These are phyloP conservation scores for Oscheius sp. DNA, from an alignment of 2,888 invertebrate genomes.

Conservation along the genomic window DNA sequence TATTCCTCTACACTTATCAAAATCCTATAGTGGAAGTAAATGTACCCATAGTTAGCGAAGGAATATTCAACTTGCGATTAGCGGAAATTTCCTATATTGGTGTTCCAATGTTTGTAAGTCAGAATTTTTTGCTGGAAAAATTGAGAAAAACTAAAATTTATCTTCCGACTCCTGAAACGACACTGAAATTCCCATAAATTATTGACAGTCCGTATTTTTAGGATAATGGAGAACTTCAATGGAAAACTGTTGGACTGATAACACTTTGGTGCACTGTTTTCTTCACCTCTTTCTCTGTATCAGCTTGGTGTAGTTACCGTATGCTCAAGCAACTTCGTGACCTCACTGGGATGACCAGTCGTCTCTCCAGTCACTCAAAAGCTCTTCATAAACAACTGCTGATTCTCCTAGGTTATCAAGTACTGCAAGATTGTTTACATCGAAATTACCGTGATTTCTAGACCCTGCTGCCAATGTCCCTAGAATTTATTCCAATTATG, in stretches of 20 bases:
- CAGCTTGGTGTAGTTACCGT: not conserved
- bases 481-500: not conserved
- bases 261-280: not conserved
- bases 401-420: not conserved
- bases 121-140: too few relatives aligned
- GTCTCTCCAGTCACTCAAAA: not conserved
- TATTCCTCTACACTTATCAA: not conserved
- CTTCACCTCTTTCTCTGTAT: not conserved
- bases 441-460: not conserved
- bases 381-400: constrained; percentile 10
- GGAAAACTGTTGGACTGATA: not conserved
- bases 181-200: too few relatives aligned
- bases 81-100: constrained; percentile 8
- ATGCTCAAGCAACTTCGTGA: not conserved
- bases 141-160: too few relatives aligned
- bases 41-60: not conserved
- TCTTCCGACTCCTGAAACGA: too few relatives aligned
- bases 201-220: too few relatives aligned
- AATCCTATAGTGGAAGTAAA: not conserved
- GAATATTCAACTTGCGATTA: constrained; percentile 1
- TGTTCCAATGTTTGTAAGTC: constrained; percentile 21
- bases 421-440: too few relatives aligned
- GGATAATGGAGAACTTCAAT: not conserved
- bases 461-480: not conserved
- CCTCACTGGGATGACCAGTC: not conserved